These are phyloP conservation scores for Puffinus mauretanicus DNA, from an alignment of 2,113 vertebrate genomes.

Conservation along the genomic window DNA sequence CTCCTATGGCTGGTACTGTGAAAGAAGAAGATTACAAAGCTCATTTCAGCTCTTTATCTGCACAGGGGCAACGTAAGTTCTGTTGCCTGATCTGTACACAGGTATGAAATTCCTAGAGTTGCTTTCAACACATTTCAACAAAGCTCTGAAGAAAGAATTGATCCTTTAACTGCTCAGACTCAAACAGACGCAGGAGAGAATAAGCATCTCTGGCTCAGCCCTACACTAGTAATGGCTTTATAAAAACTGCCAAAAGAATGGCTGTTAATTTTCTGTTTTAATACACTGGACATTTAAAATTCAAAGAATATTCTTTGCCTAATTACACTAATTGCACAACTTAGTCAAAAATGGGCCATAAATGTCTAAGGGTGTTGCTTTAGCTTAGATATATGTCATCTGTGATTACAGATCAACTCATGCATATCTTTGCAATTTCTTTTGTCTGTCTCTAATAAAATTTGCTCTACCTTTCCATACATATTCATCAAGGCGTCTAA, in stretches of 20 bases:
- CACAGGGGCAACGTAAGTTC: not conserved
- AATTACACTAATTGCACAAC: constrained; percentile 2
- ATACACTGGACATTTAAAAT: not conserved
- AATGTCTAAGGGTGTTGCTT: not conserved
- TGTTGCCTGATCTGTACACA: not conserved
- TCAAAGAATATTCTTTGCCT: constrained; percentile 6
- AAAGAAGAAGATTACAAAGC: not conserved
- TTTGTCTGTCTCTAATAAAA: not conserved
- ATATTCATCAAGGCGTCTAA: not conserved
- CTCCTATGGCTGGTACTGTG: not conserved
- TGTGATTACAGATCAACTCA: not conserved
- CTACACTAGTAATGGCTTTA: not conserved
- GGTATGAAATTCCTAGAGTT: not conserved
- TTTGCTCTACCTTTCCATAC: not conserved
- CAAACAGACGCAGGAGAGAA: not conserved
- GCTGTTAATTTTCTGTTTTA: not conserved
- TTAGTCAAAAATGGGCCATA: not conserved
- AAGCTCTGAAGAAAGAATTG: not conserved
- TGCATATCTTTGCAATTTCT: not conserved
- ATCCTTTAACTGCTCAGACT: not conserved
- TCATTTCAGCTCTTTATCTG: not conserved
- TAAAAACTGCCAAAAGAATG: not conserved
- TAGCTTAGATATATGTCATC: not conserved
- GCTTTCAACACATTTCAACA: not conserved
- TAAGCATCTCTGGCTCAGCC: not conserved